Evolutionary conservation across 2,113 vertebrate genomes (phyloP).

Genomic region (Festucalex cinctus): DNA sequence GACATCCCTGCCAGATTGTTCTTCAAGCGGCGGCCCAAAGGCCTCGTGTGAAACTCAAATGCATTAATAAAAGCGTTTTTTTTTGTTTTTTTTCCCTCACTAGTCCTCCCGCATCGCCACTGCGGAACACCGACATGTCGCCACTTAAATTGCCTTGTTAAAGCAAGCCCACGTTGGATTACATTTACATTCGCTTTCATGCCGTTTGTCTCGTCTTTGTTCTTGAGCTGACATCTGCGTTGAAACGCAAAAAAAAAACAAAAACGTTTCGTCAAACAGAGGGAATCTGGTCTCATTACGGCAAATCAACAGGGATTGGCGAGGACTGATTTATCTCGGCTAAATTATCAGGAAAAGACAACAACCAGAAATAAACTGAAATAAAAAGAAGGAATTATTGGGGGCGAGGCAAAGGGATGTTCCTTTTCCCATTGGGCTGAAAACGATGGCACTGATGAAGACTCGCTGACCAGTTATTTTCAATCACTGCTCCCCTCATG

Average conservation of each 20-base stretch:
- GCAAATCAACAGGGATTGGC: slow-evolving; percentile 55
- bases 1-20: neutral
- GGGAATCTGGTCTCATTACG: slow-evolving; percentile 51
- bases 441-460: slow-evolving; percentile 52
- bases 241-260: slow-evolving; percentile 25
- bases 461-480: slow-evolving; percentile 34
- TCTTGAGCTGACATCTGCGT: slow-evolving; percentile 33
- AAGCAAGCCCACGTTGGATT: slow-evolving; percentile 25
- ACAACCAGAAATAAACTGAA: slow-evolving; percentile 1
- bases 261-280: slow-evolving; percentile 44
- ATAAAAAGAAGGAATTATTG: slow-evolving; percentile 31
- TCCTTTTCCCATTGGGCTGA: slow-evolving; percentile 32
- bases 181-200: slow-evolving; percentile 40
- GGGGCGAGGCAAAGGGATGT: slow-evolving; percentile 41
- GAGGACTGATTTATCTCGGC: slow-evolving; percentile 46
- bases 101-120: neutral
- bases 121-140: neutral
- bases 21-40: slow-evolving; percentile 6
- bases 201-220: slow-evolving; percentile 25
- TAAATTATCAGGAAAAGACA: slow-evolving; percentile 47
- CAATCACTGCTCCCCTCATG: slow-evolving; percentile 12
- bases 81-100: too few species aligned
- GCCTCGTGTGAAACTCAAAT: slow-evolving; percentile 5
- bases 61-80: neutral
- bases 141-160: slow-evolving; percentile 18